Evolutionary conservation across 2,797 vertebrate genomes (phyloP), one percentile per base, ranked within the genome.

Genomic region (Channallabes apus): DNA sequence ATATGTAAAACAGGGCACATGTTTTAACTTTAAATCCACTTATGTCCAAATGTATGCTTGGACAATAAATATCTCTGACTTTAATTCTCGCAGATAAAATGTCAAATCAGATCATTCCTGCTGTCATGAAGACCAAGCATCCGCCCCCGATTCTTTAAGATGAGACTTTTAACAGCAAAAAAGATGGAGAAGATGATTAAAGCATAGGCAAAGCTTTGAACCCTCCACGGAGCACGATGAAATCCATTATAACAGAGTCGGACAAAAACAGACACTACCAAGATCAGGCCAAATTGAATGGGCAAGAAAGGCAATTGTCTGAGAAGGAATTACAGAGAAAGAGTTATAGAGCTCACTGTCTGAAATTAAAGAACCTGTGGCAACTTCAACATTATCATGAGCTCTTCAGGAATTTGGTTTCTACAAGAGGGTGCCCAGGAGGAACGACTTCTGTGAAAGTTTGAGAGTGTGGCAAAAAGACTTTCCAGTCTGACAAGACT

Each of bases 151-250:
- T 56, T 7, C 72, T 56, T 56, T 9, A 20, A 29, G 51, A 32
- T 18, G 27, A 75, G 54, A 15, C 71, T 54, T 6, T 54, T 75
- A 75, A 15, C 15, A 76, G 51, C n/a, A 76, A 29, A 72, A 46
- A n/a, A 72, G 69, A 72, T 72, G 22, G 22, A 1, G 4, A 72
- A 29, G 5, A 76, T 76, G 51, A 32, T 56, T 76, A 56, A 76
- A 56, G 51, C 72, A 56, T 76, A 56, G 73, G 15, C 24, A 29
- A 75, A 75, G 72, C 72, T 75, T 75, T 54, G 46, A 76, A 54
- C 14, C 46, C 27, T 18, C 3, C 15, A 54, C 27, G 15, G 15
- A 51, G 46, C 3, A 18, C 46, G 15, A 24, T 51, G 41, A 75
- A 73, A 56, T 75, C n/a, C 24, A 75, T 27, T 54, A 56, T 41